Evolutionary conservation across 2,888 invertebrate species (phyloP).

Genomic region (Venustoraphidia nigricollis): DNA sequence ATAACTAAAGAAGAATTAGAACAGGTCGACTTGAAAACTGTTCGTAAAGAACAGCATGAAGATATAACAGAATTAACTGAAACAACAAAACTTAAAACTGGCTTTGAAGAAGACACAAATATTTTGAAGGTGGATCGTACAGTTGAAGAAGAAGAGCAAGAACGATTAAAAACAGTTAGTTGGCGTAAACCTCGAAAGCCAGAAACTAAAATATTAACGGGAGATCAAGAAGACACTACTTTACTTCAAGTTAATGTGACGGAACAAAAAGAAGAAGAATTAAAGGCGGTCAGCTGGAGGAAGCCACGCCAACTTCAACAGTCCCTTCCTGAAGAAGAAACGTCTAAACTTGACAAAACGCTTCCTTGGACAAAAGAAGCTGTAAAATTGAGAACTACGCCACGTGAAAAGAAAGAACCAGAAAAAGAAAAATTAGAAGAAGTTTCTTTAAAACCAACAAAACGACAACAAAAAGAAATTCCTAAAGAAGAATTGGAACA

Average conservation of each 20-base stretch:
- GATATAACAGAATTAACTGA: constrained; percentile 4
- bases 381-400: constrained; percentile 24
- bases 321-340: constrained; percentile 16
- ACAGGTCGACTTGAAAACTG: constrained; percentile 36
- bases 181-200: constrained; percentile 12
- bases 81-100: constrained; percentile 4
- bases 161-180: constrained; percentile 7
- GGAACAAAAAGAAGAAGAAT: constrained; percentile 1
- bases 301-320: constrained; percentile 3
- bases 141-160: constrained; percentile 7
- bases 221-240: constrained; percentile 7
- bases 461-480: constrained; percentile 23
- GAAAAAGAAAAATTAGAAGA: constrained; percentile 25
- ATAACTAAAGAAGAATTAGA: constrained; percentile 23
- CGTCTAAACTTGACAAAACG: constrained; percentile 20
- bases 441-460: constrained; percentile 35
- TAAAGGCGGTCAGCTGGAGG: constrained; percentile 4
- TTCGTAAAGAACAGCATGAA: constrained; percentile 23
- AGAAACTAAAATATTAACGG: constrained; percentile 9
- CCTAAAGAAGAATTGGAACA: constrained; percentile 23
- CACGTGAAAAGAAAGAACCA: constrained; percentile 22
- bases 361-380: constrained; percentile 34
- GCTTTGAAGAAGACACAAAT: not conserved
- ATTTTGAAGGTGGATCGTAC: constrained; percentile 4
- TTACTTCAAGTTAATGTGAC: constrained; percentile 8